Percentiles rank a stretch among this genome's conserved stretches.
These are phyloP conservation scores for Drosophila niveifrons DNA, from an alignment of 2,888 invertebrate genomes.

Conservation along the genomic window DNA sequence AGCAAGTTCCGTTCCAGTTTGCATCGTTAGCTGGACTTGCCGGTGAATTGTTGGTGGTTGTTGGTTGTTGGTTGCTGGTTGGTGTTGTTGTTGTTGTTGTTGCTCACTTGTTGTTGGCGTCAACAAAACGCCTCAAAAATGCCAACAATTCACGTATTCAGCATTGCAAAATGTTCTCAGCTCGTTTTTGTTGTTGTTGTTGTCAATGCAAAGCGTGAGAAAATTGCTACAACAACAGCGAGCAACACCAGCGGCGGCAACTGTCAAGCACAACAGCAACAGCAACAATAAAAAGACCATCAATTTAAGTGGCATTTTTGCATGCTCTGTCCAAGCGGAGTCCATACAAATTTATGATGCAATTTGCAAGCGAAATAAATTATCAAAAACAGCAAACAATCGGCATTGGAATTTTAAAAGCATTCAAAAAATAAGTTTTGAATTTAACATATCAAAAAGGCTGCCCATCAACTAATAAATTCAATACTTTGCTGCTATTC, in stretches of 20 bases:
- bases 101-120: slow-evolving; percentile 49
- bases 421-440: neutral
- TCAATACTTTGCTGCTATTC: neutral
- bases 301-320: slow-evolving; percentile 57
- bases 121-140: slow-evolving; percentile 64
- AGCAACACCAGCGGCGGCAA: slow-evolving; percentile 29
- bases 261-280: slow-evolving; percentile 34
- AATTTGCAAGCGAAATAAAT: slow-evolving; percentile 27
- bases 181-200: slow-evolving; percentile 44
- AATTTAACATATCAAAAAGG: neutral
- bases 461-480: neutral
- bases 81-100: slow-evolving; percentile 29
- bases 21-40: slow-evolving; percentile 42
- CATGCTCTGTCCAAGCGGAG: slow-evolving; percentile 28
- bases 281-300: slow-evolving; percentile 30
- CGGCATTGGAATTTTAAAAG: neutral
- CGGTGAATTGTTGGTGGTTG: slow-evolving; percentile 14
- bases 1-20: slow-evolving; percentile 77
- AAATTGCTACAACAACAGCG: slow-evolving; percentile 43
- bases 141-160: slow-evolving; percentile 58
- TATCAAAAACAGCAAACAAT: slow-evolving; percentile 1
- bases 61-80: slow-evolving; percentile 12
- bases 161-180: slow-evolving; percentile 75
- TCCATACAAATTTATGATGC: slow-evolving; percentile 33
- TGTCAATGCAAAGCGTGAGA: slow-evolving; percentile 78